These are phyloP conservation scores for Cancer borealis DNA, from an alignment of 2,888 invertebrate species.

Conservation along the genomic window DNA sequence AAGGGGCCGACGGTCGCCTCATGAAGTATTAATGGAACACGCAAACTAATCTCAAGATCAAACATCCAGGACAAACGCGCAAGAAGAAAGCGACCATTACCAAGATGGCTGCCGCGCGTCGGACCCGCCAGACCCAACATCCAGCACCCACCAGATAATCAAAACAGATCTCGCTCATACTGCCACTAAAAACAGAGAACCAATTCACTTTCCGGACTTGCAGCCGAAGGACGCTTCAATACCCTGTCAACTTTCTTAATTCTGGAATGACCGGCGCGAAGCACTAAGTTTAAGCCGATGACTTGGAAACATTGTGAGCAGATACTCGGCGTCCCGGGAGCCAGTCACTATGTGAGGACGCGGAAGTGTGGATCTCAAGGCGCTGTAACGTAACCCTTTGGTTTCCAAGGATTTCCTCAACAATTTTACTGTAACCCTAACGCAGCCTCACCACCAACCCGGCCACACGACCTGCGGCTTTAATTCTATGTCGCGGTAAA, in stretches of 20 bases:
- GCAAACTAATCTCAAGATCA: slow-evolving; percentile 43
- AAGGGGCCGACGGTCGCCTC: slow-evolving; percentile 14
- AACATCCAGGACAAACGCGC: slow-evolving; percentile 38
- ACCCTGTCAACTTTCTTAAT: background rate
- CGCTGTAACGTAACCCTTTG: background rate
- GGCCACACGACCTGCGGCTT: background rate
- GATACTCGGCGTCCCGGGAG: too few species aligned
- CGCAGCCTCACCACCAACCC: background rate
- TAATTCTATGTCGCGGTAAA: background rate
- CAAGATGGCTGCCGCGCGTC: slow-evolving; percentile 34
- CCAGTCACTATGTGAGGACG: too few species aligned
- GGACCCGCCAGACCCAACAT: background rate
- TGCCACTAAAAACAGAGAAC: background rate
- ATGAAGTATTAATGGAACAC: slow-evolving; percentile 32
- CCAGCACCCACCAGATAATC: background rate
- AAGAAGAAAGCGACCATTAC: slow-evolving; percentile 38
- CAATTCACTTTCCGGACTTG: background rate
- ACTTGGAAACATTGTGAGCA: background rate
- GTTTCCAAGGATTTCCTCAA: background rate
- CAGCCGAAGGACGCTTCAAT: background rate
- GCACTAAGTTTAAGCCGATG: background rate
- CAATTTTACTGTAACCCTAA: background rate
- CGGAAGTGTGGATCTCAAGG: background rate
- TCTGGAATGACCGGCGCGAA: background rate
- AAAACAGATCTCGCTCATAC: background rate